These are phyloP conservation scores for Rhincodon typus DNA, from an alignment of 2,797 vertebrate genomes.

Conservation along the genomic window DNA sequence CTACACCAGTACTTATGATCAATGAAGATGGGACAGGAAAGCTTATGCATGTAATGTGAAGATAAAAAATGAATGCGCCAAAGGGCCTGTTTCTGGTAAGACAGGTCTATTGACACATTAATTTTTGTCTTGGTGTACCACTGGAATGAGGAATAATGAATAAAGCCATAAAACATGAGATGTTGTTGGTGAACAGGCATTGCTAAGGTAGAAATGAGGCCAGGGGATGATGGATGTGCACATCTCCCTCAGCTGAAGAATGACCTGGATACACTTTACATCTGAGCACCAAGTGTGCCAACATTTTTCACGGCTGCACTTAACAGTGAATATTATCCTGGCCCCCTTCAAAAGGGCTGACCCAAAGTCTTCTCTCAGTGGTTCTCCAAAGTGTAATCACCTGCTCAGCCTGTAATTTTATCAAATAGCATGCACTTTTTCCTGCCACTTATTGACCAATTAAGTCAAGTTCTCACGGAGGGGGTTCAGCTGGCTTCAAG, in stretches of 20 bases:
- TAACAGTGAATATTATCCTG: slow-evolving; percentile 79
- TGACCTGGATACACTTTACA: slow-evolving; percentile 83
- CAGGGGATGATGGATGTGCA: slow-evolving; percentile 85
- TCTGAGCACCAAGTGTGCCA: slow-evolving; percentile 77
- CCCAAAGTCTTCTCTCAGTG: slow-evolving; percentile 59
- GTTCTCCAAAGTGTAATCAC: slow-evolving; percentile 82
- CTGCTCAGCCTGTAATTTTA: slow-evolving; percentile 86
- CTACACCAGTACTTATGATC: background rate
- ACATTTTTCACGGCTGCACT: slow-evolving; percentile 88
- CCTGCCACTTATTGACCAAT: slow-evolving; percentile 99
- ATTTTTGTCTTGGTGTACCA: slow-evolving; percentile 64
- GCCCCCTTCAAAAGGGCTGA: slow-evolving; percentile 74
- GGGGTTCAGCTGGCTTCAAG: slow-evolving; percentile 96
- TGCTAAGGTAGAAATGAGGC: slow-evolving; percentile 91
- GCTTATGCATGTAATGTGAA: slow-evolving; percentile 18
- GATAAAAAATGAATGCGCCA: slow-evolving; percentile 29
- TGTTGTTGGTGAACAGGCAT: slow-evolving; percentile 81
- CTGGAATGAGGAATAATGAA: slow-evolving; percentile 71
- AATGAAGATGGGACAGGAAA: slow-evolving; percentile 3
- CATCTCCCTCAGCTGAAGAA: slow-evolving; percentile 79
- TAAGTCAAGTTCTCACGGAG: slow-evolving; percentile 99
- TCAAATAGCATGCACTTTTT: slow-evolving; percentile 91
- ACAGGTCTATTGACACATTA: slow-evolving; percentile 63
- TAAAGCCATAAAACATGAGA: slow-evolving; percentile 63
- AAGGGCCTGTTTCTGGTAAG: slow-evolving; percentile 45